Conservation (phyloP, 1,140 invertebrate species). For the Drosophila sturtevanti region DNA sequence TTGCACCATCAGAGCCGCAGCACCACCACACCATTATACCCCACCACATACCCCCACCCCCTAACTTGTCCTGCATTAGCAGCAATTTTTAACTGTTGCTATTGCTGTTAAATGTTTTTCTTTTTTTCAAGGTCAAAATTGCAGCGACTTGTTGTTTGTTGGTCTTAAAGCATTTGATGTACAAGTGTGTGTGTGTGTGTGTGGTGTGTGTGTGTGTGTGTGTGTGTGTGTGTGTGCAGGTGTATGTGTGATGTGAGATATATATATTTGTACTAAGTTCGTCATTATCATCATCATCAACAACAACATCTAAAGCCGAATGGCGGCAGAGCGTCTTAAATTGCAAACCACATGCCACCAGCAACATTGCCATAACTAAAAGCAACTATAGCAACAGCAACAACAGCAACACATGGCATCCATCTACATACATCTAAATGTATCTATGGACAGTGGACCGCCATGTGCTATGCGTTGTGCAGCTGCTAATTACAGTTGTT, state of each 20-base stretch:
- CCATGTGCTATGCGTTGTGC: conserved; percentile 65
- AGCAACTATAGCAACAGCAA: conserved; percentile 25
- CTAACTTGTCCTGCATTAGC: neutral
- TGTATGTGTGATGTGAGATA: conserved; percentile 21
- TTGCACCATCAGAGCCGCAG: neutral
- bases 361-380: conserved; percentile 22
- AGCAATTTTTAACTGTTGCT: conserved; percentile 22
- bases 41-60: neutral
- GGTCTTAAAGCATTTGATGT: conserved; percentile 21
- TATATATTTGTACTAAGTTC: conserved; percentile 9
- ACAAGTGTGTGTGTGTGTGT: neutral
- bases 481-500: conserved; percentile 78
- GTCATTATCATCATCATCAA: conserved; percentile 55
- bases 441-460: conserved; percentile 9
- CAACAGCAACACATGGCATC: conserved; percentile 22
- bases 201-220: neutral
- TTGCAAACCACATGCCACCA: conserved; percentile 72
- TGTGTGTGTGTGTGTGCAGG: neutral
- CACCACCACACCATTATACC: neutral
- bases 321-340: conserved; percentile 60
- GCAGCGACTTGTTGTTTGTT: conserved; percentile 47
- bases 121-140: conserved; percentile 63
- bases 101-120: conserved; percentile 20
- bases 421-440: conserved; percentile 8
- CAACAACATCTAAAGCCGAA: conserved; percentile 28